Percentiles rank a stretch among this genome's conserved stretches.
Conservation (phyloP, 64 coral and sea anemone species). For the Pocillopora damicornis region DNA sequence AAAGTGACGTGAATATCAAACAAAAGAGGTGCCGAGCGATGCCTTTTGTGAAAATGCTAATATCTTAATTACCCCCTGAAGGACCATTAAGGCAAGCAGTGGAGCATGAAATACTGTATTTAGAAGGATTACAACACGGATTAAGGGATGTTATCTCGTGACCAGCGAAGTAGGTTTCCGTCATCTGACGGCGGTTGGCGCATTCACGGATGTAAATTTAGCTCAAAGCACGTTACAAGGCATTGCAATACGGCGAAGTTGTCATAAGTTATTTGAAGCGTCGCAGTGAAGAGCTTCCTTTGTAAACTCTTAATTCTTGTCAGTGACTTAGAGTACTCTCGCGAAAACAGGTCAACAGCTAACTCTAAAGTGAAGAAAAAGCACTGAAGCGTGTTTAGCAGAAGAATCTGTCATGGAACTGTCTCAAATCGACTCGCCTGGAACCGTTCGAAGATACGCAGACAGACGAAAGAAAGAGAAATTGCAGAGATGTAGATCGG, state of each 20-base stretch:
- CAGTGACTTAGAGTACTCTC: not conserved
- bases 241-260: not conserved
- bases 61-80: conserved; percentile 7
- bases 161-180: not conserved
- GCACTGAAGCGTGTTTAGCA: not conserved
- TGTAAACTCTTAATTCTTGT: not conserved
- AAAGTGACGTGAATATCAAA: conserved; percentile 19
- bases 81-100: not conserved
- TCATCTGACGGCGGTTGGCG: conserved; percentile 13
- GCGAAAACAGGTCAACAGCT: not conserved
- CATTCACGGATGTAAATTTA: conserved; percentile 7
- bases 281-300: not conserved
- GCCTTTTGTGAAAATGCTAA: conserved; percentile 26
- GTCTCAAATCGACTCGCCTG: not conserved
- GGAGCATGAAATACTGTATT: not conserved
- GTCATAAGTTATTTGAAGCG: not conserved
- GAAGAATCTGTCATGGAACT: not conserved
- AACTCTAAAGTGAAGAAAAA: not conserved
- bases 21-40: not conserved
- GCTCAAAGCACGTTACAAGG: not conserved
- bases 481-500: not conserved
- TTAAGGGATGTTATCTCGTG: conserved; percentile 8
- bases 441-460: not conserved
- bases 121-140: conserved; percentile 1
- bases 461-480: conserved; percentile 29